Base-by-base conservation (phyloP, 2,113 vertebrate genomes). In the Sterna hirundo region DNA sequence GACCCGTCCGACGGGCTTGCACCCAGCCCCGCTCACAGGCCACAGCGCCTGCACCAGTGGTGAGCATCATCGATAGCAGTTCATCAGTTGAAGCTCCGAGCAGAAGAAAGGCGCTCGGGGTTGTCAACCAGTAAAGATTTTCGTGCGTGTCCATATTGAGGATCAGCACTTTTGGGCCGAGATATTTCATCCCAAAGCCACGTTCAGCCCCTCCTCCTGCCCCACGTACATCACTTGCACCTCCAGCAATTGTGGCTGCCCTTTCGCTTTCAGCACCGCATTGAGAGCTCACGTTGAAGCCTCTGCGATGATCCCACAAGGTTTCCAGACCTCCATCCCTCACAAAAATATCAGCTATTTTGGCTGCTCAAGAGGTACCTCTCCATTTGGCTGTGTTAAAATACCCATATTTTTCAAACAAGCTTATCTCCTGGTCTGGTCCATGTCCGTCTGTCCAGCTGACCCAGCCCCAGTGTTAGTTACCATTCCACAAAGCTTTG, bases 281-380 rank as follows among this genome's bases (percentile, higher is more conserved):
- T 3, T 9, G 18, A n/a, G 26, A 68, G 10, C 14, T 61, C 62
- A 13, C 2, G 0, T 1, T 12, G 68, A 51, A 36, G n/a, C 26
- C 19, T 27, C 40, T 74, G 49, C 58, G n/a, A 27, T 0, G 1
- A 17, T 38, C 58, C 66, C 2, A 0, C 47, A 86, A 86, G 25
- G 13, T 51, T 64, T 64, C 46, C 70, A 79, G 22, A 36, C 17
- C 55, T 58, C 13, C 58, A 20, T 6, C 86, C 29, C 26, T 77
- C 25, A 8, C 0, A 0, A 5, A 29, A 34, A 17, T 1, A 1
- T 0, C n/a, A 2, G 6, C 8, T 11, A 6, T 47, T 55, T 5
- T 19, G 61, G 52, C 38, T 85, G 82, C 20, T 47, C 29, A 58
- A 34, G 18, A 36, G n/a, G 7, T 34, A 22, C 18, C 46, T 55